These are phyloP conservation scores for Lophius americanus DNA, from an alignment of 2,797 vertebrate genomes.

Conservation along the genomic window DNA sequence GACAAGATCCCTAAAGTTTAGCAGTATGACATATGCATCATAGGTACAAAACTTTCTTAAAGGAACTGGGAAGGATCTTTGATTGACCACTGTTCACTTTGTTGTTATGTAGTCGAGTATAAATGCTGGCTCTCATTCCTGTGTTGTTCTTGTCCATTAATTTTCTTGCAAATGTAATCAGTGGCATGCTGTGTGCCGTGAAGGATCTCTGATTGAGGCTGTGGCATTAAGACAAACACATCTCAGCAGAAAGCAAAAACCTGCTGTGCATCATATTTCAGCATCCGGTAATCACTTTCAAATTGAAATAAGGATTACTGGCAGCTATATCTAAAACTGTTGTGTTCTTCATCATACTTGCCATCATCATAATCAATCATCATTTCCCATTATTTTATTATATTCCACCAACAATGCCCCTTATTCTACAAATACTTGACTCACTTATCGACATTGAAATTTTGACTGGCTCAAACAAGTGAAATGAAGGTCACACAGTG, in stretches of 20 bases:
- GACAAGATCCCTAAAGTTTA: constrained; percentile 17
- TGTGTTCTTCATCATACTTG: neutral
- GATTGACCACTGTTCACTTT: neutral
- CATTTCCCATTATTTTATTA: constrained; percentile 3
- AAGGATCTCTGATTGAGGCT: constrained; percentile 21
- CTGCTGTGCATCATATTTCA: constrained; percentile 16
- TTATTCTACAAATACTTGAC: neutral
- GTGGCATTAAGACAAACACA: constrained; percentile 42
- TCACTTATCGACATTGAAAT: neutral
- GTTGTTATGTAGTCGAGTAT: neutral
- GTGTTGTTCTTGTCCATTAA: constrained; percentile 22
- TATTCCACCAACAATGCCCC: neutral
- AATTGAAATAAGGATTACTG: constrained; percentile 27
- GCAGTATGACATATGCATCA: constrained; percentile 1
- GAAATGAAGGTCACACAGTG: no score
- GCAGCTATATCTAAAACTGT: constrained; percentile 18
- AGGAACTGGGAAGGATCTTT: neutral
- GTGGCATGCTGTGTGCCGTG: constrained; percentile 28
- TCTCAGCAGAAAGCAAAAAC: constrained; percentile 33
- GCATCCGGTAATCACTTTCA: constrained; percentile 36
- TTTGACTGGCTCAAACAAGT: no score
- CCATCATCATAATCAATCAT: neutral
- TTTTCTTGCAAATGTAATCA: constrained; percentile 29
- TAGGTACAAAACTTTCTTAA: neutral
- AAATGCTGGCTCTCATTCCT: neutral